These are phyloP conservation scores for Pygoscelis antarcticus DNA, from an alignment of 2,113 vertebrate species.

Conservation along the genomic window DNA sequence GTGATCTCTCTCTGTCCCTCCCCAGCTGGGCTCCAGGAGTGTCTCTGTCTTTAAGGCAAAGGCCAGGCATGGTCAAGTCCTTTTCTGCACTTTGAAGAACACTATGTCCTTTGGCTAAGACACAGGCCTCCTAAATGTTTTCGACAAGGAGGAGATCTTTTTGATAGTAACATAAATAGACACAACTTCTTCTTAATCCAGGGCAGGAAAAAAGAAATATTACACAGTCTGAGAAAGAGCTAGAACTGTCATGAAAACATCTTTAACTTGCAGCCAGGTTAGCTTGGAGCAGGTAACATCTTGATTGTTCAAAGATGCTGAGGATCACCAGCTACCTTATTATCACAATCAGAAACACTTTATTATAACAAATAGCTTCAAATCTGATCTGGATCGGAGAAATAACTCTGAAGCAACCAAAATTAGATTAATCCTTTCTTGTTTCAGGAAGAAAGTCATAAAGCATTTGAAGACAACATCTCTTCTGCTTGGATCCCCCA, in stretches of 20 bases:
- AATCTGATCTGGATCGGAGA: background rate
- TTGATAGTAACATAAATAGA: background rate
- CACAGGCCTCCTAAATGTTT: background rate
- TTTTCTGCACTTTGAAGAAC: background rate
- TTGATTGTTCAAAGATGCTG: background rate
- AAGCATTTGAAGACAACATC: background rate
- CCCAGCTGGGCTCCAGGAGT: background rate
- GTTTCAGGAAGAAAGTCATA: background rate
- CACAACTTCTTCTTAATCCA: background rate
- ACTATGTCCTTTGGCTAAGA: background rate
- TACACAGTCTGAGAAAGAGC: too few species aligned
- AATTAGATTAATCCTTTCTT: background rate
- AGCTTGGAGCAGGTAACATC: background rate
- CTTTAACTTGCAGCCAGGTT: background rate
- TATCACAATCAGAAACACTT: background rate
- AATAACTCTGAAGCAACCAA: background rate
- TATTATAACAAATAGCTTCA: background rate
- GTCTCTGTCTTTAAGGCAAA: background rate
- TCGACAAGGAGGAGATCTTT: background rate
- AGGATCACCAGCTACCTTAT: background rate
- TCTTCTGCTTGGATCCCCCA: background rate
- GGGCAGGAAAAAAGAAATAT: background rate
- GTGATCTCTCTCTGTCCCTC: background rate
- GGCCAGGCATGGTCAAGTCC: background rate
- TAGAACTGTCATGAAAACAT: background rate